Conservation (phyloP, 2,888 invertebrate species). For the Branchellion lobata region DNA sequence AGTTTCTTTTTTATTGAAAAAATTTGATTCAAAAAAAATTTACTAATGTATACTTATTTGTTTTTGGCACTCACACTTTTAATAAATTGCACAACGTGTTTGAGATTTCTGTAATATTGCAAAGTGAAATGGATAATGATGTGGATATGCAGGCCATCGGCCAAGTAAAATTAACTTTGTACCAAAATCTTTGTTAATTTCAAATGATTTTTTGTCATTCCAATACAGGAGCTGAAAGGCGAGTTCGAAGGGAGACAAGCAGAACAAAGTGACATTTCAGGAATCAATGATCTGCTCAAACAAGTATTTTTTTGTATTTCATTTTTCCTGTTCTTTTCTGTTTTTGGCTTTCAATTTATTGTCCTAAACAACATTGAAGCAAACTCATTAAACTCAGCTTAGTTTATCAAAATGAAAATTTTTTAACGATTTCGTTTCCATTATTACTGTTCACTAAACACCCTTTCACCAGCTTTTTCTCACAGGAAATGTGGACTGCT, state of each 20-base stretch:
- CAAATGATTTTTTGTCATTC: too few species aligned
- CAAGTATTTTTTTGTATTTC: not conserved
- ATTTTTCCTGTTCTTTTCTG: not conserved
- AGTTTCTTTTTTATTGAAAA: too few species aligned
- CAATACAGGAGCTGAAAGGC: constrained; percentile 34
- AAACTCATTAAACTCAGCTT: not conserved
- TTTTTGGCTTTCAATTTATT: not conserved
- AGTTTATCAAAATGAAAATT: not conserved
- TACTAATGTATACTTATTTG: too few species aligned
- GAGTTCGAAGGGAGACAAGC: constrained; percentile 41
- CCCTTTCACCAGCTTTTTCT: constrained; percentile 43
- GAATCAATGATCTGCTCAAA: constrained; percentile 31
- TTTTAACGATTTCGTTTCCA: not conserved
- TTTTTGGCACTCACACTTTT: too few species aligned
- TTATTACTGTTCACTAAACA: too few species aligned
- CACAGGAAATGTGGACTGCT: constrained; percentile 22
- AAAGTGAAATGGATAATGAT: constrained; percentile 9
- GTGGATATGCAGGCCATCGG: constrained; percentile 9
- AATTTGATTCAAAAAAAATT: too few species aligned
- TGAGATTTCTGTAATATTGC: too few species aligned
- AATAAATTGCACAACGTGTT: too few species aligned
- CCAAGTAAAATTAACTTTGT: too few species aligned
- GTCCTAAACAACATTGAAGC: not conserved
- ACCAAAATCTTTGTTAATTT: too few species aligned
- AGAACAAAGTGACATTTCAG: constrained; percentile 25